Conservation (phyloP, 2,797 vertebrate genomes). For the Nannoperca obscura region DNA sequence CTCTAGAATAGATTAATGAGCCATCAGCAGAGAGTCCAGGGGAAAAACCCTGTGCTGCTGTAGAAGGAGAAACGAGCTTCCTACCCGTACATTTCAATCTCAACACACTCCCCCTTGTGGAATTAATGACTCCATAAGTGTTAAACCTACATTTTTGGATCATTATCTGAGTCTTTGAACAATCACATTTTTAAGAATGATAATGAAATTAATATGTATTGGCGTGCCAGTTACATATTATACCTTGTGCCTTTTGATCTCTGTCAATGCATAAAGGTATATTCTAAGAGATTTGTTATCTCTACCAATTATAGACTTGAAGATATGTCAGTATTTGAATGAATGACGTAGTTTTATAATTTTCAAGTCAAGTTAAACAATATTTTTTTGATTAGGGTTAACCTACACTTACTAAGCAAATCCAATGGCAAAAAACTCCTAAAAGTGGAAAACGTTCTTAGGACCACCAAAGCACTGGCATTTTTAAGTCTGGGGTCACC, state of each 20-base stretch:
- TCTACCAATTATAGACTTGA: background rate
- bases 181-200: conserved; percentile 29
- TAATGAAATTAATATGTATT: background rate
- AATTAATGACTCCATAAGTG: conserved; percentile 70
- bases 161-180: conserved; percentile 43
- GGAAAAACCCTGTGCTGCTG: conserved; percentile 76
- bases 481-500: conserved; percentile 1
- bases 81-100: conserved; percentile 66
- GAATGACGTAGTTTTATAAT: background rate
- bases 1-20: conserved; percentile 84
- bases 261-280: background rate
- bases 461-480: conserved; percentile 7
- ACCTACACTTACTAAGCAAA: background rate
- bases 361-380: background rate
- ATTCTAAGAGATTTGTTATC: background rate
- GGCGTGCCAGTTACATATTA: background rate
- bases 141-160: conserved; percentile 57
- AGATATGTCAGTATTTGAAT: background rate
- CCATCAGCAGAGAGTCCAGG: conserved; percentile 78
- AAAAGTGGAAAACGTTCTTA: conserved; percentile 2
- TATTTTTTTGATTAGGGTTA: background rate
- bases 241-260: background rate
- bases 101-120: conserved; percentile 78
- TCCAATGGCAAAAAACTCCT: background rate
- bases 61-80: conserved; percentile 66